These are phyloP conservation scores for Catostomus latipinnis DNA, from an alignment of 2,797 vertebrate species.

Conservation along the genomic window DNA sequence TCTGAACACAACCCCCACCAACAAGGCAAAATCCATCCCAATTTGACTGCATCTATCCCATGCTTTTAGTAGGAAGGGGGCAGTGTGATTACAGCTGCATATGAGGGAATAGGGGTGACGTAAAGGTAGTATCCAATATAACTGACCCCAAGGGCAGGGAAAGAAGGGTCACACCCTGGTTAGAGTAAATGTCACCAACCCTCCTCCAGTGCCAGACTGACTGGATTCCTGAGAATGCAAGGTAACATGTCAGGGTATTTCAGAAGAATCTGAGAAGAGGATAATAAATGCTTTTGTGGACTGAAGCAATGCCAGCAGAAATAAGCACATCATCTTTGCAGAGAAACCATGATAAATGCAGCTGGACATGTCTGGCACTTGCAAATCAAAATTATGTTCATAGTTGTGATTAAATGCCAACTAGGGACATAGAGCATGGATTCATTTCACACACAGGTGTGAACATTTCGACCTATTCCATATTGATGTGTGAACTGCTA, in stretches of 20 bases:
- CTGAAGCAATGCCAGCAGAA: background rate
- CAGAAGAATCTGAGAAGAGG: background rate
- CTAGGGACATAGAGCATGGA: background rate
- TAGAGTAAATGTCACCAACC: conserved; percentile 2
- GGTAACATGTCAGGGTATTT: conserved; percentile 25
- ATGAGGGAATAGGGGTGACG: conserved; percentile 3
- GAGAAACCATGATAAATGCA: background rate
- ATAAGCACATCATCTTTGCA: background rate
- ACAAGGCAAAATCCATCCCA: background rate
- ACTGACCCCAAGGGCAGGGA: background rate
- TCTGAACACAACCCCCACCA: conserved; percentile 41
- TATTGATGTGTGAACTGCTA: background rate
- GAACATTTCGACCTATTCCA: conserved; percentile 39
- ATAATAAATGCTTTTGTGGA: background rate
- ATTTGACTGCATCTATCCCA: background rate
- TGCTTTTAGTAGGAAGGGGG: conserved; percentile 7
- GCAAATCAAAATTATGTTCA: background rate
- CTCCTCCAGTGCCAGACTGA: background rate
- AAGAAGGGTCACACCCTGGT: conserved; percentile 22
- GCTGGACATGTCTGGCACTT: background rate
- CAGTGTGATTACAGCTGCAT: conserved; percentile 26
- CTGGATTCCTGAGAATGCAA: conserved; percentile 38
- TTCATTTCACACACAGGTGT: conserved; percentile 23
- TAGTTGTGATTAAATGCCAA: background rate
- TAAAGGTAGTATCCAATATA: background rate